These are phyloP conservation scores for Epinephelus coioides DNA, from an alignment of 2,797 vertebrate species.

Conservation along the genomic window DNA sequence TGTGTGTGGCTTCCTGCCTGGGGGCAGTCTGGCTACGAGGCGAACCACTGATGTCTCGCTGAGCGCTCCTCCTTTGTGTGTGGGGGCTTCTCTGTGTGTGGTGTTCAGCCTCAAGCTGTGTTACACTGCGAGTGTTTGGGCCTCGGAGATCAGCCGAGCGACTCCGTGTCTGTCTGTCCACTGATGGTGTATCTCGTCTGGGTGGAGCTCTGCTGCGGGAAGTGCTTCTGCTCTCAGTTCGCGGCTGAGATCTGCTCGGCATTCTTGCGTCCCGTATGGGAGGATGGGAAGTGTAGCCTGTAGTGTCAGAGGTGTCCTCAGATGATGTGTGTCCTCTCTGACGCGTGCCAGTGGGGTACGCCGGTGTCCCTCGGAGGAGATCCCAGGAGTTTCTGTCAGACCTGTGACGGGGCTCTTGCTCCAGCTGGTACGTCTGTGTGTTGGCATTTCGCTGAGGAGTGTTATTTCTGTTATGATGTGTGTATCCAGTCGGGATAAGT, in stretches of 20 bases:
- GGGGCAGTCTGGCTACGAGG: conserved; percentile 55
- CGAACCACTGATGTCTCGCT: conserved; percentile 62
- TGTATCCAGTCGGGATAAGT: conserved; percentile 74
- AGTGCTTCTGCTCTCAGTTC: conserved; percentile 26
- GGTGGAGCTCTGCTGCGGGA: conserved; percentile 33
- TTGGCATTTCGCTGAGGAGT: conserved; percentile 56
- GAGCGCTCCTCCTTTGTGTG: conserved; percentile 55
- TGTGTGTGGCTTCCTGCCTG: conserved; percentile 67
- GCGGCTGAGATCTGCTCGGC: conserved; percentile 28
- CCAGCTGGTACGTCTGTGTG: conserved; percentile 70
- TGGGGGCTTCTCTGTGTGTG: conserved; percentile 53
- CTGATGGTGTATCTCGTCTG: conserved; percentile 31
- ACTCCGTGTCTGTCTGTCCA: conserved; percentile 37
- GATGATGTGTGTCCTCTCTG: conserved; percentile 34
- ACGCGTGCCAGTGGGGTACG: conserved; percentile 72
- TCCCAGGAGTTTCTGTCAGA: conserved; percentile 73
- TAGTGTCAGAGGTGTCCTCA: conserved; percentile 49
- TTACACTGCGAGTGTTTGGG: conserved; percentile 19
- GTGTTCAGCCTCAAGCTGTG: conserved; percentile 50
- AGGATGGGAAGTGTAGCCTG: conserved; percentile 61
- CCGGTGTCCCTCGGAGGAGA: conserved; percentile 79
- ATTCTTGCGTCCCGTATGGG: conserved; percentile 35
- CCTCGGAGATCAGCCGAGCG: conserved; percentile 45
- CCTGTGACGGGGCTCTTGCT: conserved; percentile 17
- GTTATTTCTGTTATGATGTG: conserved; percentile 62